A percentile compares a stretch with the other conserved stretches of the same genome.
These are phyloP conservation scores for Apantesis nais DNA, from an alignment of 2,888 invertebrate genomes.

Conservation along the genomic window DNA sequence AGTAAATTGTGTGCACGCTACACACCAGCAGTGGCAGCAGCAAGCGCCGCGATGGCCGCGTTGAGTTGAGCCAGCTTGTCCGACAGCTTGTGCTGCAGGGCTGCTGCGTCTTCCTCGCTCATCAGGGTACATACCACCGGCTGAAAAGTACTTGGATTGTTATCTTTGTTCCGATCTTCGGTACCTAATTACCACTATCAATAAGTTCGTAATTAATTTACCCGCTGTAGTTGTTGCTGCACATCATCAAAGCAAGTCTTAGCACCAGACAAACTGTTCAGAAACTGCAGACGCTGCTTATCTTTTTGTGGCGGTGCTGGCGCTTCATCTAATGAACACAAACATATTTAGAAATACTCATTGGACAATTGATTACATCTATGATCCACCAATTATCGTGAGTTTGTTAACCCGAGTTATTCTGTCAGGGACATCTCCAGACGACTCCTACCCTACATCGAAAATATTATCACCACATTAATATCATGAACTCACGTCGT, in stretches of 20 bases:
- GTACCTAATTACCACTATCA: background rate
- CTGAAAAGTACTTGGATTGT: slow-evolving; percentile 12
- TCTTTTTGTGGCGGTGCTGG: slow-evolving; percentile 30
- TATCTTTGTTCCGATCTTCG: background rate
- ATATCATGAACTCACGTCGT: background rate
- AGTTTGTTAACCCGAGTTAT: no score
- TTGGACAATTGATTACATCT: background rate
- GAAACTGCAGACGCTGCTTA: slow-evolving; percentile 50
- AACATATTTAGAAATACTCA: background rate
- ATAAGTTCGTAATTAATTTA: slow-evolving; percentile 6
- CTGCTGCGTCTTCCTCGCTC: slow-evolving; percentile 16
- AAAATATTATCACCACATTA: background rate
- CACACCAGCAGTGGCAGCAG: slow-evolving; percentile 8
- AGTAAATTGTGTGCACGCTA: no score
- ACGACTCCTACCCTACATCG: no score
- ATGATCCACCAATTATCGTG: background rate
- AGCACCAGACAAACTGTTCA: slow-evolving; percentile 41
- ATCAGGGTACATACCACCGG: slow-evolving; percentile 22
- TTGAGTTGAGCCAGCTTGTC: slow-evolving; percentile 12
- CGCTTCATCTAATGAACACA: slow-evolving; percentile 33
- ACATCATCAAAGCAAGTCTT: slow-evolving; percentile 46
- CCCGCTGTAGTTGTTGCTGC: slow-evolving; percentile 53
- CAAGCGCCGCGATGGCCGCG: slow-evolving; percentile 10
- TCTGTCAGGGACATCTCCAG: no score
- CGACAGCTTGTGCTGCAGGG: slow-evolving; percentile 20